Evolutionary conservation across 2,797 vertebrate species (phyloP).

Genomic region (Acrossocheilus wenchowensis): DNA sequence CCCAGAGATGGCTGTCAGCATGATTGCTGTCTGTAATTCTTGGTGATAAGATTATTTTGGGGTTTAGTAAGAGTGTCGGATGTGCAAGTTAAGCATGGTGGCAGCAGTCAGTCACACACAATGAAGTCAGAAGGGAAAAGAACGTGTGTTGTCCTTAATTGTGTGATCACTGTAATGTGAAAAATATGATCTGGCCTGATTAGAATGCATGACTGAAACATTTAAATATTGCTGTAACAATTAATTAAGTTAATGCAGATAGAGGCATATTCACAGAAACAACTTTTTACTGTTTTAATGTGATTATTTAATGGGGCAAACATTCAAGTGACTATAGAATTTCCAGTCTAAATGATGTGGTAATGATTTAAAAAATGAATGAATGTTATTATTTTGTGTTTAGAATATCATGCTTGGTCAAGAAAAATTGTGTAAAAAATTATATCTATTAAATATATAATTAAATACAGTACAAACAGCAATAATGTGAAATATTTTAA

Average conservation of each 20-base stretch:
- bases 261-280: not conserved
- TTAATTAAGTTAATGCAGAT: not conserved
- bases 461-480: not conserved
- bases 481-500: not conserved
- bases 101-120: not conserved
- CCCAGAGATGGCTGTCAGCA: not conserved
- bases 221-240: not conserved
- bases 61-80: not conserved
- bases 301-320: slow-evolving; percentile 3
- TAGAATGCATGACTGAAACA: not conserved
- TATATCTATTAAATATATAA: too few species aligned
- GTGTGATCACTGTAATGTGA: not conserved
- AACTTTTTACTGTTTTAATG: not conserved
- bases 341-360: not conserved
- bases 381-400: too few species aligned
- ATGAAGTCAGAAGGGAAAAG: not conserved
- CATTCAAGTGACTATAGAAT: not conserved
- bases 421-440: too few species aligned
- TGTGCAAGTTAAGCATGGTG: not conserved
- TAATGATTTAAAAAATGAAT: not conserved
- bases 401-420: too few species aligned
- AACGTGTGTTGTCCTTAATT: not conserved
- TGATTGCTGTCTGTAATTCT: slow-evolving; percentile 18
- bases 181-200: not conserved
- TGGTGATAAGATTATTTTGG: slow-evolving; percentile 16